Percentiles rank a stretch among this genome's conserved stretches.
Evolutionary conservation across 2,888 invertebrate genomes (phyloP).

Genomic region (Lacanobia oleracea): DNA sequence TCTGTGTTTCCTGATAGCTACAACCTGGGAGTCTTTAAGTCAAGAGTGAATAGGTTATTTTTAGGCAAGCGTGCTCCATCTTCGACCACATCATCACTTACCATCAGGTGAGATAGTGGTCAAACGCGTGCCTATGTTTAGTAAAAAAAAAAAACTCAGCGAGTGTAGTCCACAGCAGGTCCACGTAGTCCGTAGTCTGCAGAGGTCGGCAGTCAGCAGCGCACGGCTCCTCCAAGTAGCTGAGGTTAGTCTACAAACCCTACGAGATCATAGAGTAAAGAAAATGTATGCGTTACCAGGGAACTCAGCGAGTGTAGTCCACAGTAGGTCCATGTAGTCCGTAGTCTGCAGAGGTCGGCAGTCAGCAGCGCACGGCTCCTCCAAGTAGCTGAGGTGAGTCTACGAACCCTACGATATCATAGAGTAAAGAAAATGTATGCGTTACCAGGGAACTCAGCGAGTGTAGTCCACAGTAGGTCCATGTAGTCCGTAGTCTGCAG

Average conservation of each 20-base stretch:
- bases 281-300: slow-evolving; percentile 91
- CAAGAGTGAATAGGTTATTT: too few species aligned
- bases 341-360: slow-evolving; percentile 94
- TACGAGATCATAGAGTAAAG: neutral
- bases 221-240: slow-evolving; percentile 85
- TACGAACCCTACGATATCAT: neutral
- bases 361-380: slow-evolving; percentile 91
- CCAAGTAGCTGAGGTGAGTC: slow-evolving; percentile 85
- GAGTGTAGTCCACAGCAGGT: too few species aligned
- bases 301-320: slow-evolving; percentile 98
- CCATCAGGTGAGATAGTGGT: too few species aligned
- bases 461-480: slow-evolving; percentile 97
- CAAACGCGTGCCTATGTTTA: too few species aligned
- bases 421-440: too few species aligned
- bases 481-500: slow-evolving; percentile 96
- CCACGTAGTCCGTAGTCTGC: slow-evolving; percentile 96
- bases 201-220: slow-evolving; percentile 93
- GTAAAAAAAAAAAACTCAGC: too few species aligned
- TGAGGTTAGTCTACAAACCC: slow-evolving; percentile 78
- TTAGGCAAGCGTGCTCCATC: too few species aligned
- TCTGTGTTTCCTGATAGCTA: too few species aligned
- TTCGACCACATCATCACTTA: too few species aligned
- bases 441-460: slow-evolving; percentile 97
- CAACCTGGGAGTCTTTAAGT: too few species aligned
- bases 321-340: slow-evolving; percentile 93